Evolutionary conservation across 2,113 vertebrate genomes (phyloP).

Genomic region (Podilymbus podiceps): DNA sequence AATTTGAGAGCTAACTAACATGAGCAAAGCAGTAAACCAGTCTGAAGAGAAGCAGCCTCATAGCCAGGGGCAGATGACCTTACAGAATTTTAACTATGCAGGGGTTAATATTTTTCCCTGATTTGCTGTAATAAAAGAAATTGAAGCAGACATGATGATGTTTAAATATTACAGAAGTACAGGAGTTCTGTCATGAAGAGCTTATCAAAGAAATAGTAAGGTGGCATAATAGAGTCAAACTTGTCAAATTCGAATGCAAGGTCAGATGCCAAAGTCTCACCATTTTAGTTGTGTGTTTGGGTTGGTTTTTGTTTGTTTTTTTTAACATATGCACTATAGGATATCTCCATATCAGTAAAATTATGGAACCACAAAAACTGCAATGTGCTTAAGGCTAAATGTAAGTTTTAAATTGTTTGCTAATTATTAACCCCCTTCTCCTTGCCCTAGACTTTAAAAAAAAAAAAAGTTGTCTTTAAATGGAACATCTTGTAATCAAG

Average conservation of each 20-base stretch:
- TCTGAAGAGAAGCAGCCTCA: background rate
- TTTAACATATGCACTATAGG: background rate
- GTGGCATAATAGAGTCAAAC: background rate
- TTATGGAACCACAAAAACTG: background rate
- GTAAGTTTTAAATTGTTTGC: background rate
- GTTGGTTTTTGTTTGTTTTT: background rate
- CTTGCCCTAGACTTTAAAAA: background rate
- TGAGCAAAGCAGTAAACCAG: background rate
- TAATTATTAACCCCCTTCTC: background rate
- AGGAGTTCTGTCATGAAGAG: background rate
- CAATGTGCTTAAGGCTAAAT: background rate
- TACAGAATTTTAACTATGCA: background rate
- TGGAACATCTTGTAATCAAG: background rate
- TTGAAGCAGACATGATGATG: background rate
- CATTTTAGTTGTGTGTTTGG: background rate
- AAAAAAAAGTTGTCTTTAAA: background rate
- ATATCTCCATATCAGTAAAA: background rate
- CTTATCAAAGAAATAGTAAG: background rate
- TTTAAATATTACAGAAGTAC: background rate
- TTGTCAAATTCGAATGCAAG: background rate
- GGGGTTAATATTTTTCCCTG: conserved; percentile 9
- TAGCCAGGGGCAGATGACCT: conserved; percentile 6
- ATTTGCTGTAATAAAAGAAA: conserved; percentile 15
- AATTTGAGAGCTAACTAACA: background rate
- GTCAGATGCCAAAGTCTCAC: background rate